Percentiles rank a stretch among this genome's conserved stretches.
Evolutionary conservation across 2,113 vertebrate species (phyloP).

Genomic region (Rana temporaria): DNA sequence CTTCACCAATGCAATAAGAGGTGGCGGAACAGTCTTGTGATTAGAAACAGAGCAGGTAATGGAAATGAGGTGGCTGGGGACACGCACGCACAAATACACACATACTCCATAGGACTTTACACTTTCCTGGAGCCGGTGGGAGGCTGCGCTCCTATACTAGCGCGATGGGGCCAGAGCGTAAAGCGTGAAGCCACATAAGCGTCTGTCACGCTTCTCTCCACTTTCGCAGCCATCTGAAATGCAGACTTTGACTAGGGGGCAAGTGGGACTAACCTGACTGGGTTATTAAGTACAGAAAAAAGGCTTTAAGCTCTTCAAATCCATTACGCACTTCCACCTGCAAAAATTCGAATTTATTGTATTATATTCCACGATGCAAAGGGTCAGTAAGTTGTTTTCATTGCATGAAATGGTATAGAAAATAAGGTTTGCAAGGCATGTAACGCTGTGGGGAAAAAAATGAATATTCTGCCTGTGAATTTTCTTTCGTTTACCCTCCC

Average conservation of each 20-base stretch:
- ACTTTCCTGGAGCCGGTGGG: neutral
- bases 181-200: slow-evolving; percentile 17
- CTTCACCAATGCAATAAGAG: neutral
- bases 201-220: slow-evolving; percentile 14
- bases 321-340: neutral
- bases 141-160: neutral
- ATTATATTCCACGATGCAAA: neutral
- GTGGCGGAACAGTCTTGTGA: neutral
- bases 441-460: neutral
- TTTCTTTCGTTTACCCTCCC: neutral
- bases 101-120: neutral
- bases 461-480: slow-evolving; percentile 24
- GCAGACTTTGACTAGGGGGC: neutral
- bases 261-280: neutral
- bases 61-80: slow-evolving; percentile 1
- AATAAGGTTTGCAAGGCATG: neutral
- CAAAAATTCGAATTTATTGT: neutral
- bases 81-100: neutral
- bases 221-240: neutral
- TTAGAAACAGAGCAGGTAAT: slow-evolving; percentile 4
- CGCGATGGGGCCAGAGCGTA: slow-evolving; percentile 7
- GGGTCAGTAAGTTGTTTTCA: neutral
- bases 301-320: neutral
- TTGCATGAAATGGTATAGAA: neutral
- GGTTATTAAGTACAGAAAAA: no score